These are phyloP conservation scores for Nomada fucata DNA, from an alignment of 2,888 invertebrate species.

Conservation along the genomic window DNA sequence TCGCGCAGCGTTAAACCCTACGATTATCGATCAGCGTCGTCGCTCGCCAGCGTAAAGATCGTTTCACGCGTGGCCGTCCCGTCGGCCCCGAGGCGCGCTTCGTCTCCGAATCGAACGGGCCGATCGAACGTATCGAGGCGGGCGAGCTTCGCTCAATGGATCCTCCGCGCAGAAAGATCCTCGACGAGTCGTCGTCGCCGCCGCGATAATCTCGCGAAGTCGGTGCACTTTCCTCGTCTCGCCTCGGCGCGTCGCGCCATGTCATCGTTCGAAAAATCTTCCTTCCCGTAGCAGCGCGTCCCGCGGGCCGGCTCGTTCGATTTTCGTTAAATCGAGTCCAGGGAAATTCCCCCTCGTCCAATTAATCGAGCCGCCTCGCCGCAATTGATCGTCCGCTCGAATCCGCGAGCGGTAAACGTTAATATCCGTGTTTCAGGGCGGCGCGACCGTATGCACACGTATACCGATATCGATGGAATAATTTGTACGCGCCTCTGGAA, in stretches of 20 bases:
- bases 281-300: background rate
- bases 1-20: conserved; percentile 36
- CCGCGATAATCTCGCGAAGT: conserved; percentile 48
- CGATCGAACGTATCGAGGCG: conserved; percentile 45
- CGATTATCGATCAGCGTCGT: conserved; percentile 61
- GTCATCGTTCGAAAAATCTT: conserved; percentile 34
- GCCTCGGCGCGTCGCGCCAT: conserved; percentile 20
- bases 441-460: background rate
- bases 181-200: conserved; percentile 66
- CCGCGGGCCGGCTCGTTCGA: background rate
- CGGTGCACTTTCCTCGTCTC: conserved; percentile 44
- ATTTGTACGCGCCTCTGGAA: conserved; percentile 38
- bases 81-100: conserved; percentile 39
- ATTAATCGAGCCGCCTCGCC: background rate
- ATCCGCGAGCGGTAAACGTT: background rate
- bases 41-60: conserved; percentile 38
- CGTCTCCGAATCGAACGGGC: conserved; percentile 59
- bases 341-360: background rate
- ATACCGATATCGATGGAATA: conserved; percentile 28
- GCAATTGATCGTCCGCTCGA: background rate
- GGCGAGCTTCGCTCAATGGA: conserved; percentile 45
- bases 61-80: conserved; percentile 39
- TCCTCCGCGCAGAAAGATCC: conserved; percentile 62
- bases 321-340: background rate
- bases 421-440: background rate